Conservation (phyloP, 2,797 vertebrate species). For the Mormyrus proboscirostris region DNA sequence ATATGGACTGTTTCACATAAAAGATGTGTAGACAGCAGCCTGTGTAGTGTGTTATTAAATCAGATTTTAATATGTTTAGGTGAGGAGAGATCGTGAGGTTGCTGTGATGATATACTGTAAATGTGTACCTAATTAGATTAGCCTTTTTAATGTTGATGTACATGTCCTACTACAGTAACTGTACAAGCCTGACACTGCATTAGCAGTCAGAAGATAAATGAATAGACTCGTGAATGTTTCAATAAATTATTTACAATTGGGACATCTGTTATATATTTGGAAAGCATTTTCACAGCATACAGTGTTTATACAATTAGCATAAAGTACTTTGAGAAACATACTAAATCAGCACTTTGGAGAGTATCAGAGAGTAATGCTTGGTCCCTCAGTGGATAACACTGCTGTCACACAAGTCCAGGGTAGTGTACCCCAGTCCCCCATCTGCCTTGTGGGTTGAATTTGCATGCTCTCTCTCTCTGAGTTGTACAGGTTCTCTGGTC, state of each 20-base stretch:
- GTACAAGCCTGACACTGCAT: not conserved
- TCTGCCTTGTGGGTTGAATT: not conserved
- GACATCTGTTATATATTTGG: not conserved
- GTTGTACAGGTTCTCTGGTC: not conserved
- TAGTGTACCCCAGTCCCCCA: not conserved
- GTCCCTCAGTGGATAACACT: not conserved
- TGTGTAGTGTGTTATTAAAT: not conserved
- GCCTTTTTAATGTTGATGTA: not conserved
- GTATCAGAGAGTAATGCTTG: not conserved
- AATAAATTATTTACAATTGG: not conserved
- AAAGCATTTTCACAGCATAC: not conserved
- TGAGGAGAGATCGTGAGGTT: not conserved
- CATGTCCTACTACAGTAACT: not conserved
- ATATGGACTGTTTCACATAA: not conserved
- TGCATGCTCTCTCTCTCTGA: not conserved
- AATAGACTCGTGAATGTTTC: not conserved
- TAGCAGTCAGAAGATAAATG: not conserved
- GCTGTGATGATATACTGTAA: not conserved
- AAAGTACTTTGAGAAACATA: not conserved
- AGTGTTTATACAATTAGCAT: not conserved
- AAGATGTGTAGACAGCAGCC: not conserved
- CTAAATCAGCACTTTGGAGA: not conserved
- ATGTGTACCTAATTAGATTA: not conserved
- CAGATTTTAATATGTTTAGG: not conserved
- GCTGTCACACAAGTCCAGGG: not conserved